Evolutionary conservation across 1,140 invertebrate genomes (phyloP), one percentile per base, ranked within the genome.

Genomic region (Drosophila bocqueti): DNA sequence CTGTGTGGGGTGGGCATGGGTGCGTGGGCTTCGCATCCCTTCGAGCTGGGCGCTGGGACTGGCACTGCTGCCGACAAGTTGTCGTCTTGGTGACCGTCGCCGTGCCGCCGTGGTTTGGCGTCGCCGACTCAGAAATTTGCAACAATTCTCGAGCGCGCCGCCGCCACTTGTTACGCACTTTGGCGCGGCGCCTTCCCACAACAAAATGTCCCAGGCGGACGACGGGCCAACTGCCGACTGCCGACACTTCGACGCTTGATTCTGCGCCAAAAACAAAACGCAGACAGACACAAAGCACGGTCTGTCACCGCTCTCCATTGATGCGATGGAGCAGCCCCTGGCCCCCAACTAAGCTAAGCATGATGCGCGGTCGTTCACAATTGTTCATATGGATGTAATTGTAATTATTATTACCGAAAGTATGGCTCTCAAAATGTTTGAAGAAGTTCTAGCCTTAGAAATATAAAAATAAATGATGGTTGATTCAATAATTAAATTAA

Each of bases 151-250:
- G 73, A 84, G 65, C 72, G 59, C 72, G 82, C 50, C 66, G 75
- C 65, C 84, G 81, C 85, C 85, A 89, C 84, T 89, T 89, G 84
- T 89, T 90, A 89, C 84, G 75, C 84, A 81, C 78, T 89, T 81
- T 89, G 85, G 84, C 81, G 84, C 81, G 85, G 84, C 81, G 84
- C 81, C 84, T 72, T 47, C 61, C 63, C 66, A 71, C 54, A 59
- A 38, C 54, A 71, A 72, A 75, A 52, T 66, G 43, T 42, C 64
- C 64, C 55, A 45, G 46, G 38, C 40, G 47, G 55, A 59, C 38
- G 52, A 55, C 52, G 63, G 67, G 68, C 68, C 68, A 54, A 59
- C 68, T 34, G 52, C 52, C 55, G 57, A 69, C 68, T 43, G 68
- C 68, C 68, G 69, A 59, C 69, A 71, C 45, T 49, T 71, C 54